These are phyloP conservation scores for Megastigmus dorsalis DNA, from an alignment of 2,888 invertebrate species.

Conservation along the genomic window DNA sequence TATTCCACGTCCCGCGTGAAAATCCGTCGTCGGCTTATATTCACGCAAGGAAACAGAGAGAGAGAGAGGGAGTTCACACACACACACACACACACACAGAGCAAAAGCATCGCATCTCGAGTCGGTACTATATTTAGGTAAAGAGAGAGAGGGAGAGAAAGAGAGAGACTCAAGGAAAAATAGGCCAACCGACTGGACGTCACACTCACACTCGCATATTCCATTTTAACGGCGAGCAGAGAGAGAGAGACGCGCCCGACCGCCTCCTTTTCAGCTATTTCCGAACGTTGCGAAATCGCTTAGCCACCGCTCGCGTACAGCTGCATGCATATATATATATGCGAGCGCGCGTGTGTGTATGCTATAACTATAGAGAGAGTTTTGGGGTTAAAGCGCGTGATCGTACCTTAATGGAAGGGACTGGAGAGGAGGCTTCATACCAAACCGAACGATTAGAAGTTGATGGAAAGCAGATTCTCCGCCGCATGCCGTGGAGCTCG, in stretches of 20 bases:
- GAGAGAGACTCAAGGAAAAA: slow-evolving; percentile 64
- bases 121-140: slow-evolving; percentile 69
- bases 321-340: no score
- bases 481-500: background rate
- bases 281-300: slow-evolving; percentile 66
- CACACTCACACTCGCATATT: no score
- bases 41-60: background rate
- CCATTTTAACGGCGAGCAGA: slow-evolving; percentile 46
- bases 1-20: slow-evolving; percentile 26
- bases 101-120: no score
- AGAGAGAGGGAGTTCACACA: slow-evolving; percentile 1
- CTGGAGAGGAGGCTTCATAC: slow-evolving; percentile 19
- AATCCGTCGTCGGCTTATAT: slow-evolving; percentile 21
- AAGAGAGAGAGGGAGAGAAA: no score
- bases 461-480: slow-evolving; percentile 36
- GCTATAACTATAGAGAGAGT: background rate
- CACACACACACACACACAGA: no score
- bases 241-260: no score
- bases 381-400: slow-evolving; percentile 29
- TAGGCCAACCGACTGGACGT: slow-evolving; percentile 71
- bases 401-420: slow-evolving; percentile 40
- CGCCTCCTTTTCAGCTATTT: slow-evolving; percentile 69
- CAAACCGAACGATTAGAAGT: slow-evolving; percentile 32
- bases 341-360: background rate
- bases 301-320: slow-evolving; percentile 50